These are phyloP conservation scores for Picathartes gymnocephalus DNA, from an alignment of 2,113 vertebrate genomes.

Conservation along the genomic window DNA sequence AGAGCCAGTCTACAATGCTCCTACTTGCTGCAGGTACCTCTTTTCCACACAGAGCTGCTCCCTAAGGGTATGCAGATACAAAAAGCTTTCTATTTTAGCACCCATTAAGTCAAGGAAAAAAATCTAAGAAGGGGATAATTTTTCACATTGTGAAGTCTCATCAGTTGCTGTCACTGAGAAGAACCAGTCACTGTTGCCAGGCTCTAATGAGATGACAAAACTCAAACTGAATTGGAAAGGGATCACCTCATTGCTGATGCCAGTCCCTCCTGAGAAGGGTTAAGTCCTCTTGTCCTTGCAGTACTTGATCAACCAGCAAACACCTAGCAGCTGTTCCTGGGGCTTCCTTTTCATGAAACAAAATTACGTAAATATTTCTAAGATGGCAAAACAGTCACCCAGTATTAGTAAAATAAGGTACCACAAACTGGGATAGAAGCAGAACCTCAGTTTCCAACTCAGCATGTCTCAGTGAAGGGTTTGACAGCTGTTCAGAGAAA, in stretches of 20 bases:
- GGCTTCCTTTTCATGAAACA: background rate
- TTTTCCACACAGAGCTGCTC: background rate
- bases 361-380: background rate
- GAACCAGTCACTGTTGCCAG: background rate
- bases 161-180: background rate
- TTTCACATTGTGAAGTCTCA: background rate
- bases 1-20: background rate
- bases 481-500: background rate
- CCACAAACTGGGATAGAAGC: background rate
- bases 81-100: background rate
- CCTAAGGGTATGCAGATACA: background rate
- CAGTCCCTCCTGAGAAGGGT: background rate
- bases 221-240: background rate
- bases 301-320: background rate
- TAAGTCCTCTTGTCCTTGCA: background rate
- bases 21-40: background rate
- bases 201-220: background rate
- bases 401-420: background rate
- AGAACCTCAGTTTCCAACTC: background rate
- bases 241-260: background rate
- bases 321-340: background rate
- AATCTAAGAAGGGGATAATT: background rate
- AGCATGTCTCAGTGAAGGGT: background rate
- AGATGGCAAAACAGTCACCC: background rate
- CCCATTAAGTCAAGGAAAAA: background rate